Evolutionary conservation across 92 coral and sea anemone species (phyloP).

Genomic region (Umimayanthus kanabou): DNA sequence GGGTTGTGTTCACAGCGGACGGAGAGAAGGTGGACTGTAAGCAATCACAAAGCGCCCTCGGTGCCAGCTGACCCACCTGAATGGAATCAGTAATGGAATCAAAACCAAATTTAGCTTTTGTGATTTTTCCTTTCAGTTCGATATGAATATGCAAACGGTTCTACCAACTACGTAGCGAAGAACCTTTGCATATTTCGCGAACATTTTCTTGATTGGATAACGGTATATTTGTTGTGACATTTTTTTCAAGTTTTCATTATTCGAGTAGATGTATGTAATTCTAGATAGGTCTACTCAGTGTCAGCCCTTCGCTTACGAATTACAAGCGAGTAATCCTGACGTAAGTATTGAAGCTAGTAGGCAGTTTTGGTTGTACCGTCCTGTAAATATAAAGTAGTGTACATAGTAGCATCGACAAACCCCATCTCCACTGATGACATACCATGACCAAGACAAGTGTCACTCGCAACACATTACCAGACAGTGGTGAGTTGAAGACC

Average conservation of each 20-base stretch:
- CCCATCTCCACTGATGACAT: slow-evolving; percentile 28
- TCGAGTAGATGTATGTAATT: background rate
- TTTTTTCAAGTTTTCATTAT: background rate
- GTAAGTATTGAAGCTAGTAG: slow-evolving; percentile 49
- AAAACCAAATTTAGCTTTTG: background rate
- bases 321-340: slow-evolving; percentile 33
- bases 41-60: slow-evolving; percentile 79
- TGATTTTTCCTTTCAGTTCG: slow-evolving; percentile 10
- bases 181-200: slow-evolving; percentile 38
- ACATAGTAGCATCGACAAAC: slow-evolving; percentile 11
- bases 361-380: background rate
- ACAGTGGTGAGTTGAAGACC: slow-evolving; percentile 5
- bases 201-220: slow-evolving; percentile 3
- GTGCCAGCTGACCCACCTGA: slow-evolving; percentile 56
- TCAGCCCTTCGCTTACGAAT: slow-evolving; percentile 29
- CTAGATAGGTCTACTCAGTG: background rate
- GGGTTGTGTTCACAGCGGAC: slow-evolving; percentile 83
- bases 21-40: slow-evolving; percentile 94
- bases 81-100: background rate
- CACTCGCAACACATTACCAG: background rate
- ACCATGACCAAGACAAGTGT: slow-evolving; percentile 3
- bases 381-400: slow-evolving; percentile 22
- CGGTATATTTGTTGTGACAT: background rate
- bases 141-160: slow-evolving; percentile 25
- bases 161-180: background rate